A percentile compares a stretch with the other conserved stretches of the same genome.
phyloP scores from a whole-genome alignment of 2,113 vertebrate genomes.

The Peucedramus taeniatus region DNA sequence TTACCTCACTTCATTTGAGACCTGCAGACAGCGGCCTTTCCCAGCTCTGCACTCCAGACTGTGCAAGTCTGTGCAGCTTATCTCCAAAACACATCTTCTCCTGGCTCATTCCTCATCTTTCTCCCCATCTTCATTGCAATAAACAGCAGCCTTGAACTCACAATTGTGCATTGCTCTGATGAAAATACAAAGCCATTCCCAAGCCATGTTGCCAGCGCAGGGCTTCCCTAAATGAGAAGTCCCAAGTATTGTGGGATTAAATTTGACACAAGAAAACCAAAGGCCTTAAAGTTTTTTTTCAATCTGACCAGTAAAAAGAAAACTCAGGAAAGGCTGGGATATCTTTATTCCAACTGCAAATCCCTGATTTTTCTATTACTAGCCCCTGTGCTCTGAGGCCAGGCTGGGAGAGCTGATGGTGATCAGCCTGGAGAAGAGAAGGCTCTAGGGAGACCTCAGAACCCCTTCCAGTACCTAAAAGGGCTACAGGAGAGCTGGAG shows the following conservation, averaged over 20 bases:
- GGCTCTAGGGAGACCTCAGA: neutral
- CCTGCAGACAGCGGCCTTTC: neutral
- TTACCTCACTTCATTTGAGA: neutral
- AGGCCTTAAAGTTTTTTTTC: neutral
- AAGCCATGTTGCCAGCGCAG: neutral
- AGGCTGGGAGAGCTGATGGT: neutral
- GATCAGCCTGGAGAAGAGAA: neutral
- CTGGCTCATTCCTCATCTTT: neutral
- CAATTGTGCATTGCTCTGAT: neutral
- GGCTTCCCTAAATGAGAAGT: neutral
- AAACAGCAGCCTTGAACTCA: neutral
- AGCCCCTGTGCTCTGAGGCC: neutral
- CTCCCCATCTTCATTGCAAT: neutral
- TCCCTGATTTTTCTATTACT: neutral
- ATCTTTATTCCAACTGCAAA: neutral
- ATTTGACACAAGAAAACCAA: neutral
- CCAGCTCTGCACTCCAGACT: neutral
- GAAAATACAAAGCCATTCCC: neutral
- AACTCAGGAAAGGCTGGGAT: neutral
- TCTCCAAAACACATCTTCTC: neutral
- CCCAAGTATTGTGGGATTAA: neutral
- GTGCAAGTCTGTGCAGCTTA: neutral
- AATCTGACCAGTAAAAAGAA: neutral
- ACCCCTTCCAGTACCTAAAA: neutral
- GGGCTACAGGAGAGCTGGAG: neutral